A percentile compares a stretch with the other conserved stretches of the same genome.
phyloP scores from a whole-genome alignment of 2,113 vertebrate species.

The Aegithalos caudatus region DNA sequence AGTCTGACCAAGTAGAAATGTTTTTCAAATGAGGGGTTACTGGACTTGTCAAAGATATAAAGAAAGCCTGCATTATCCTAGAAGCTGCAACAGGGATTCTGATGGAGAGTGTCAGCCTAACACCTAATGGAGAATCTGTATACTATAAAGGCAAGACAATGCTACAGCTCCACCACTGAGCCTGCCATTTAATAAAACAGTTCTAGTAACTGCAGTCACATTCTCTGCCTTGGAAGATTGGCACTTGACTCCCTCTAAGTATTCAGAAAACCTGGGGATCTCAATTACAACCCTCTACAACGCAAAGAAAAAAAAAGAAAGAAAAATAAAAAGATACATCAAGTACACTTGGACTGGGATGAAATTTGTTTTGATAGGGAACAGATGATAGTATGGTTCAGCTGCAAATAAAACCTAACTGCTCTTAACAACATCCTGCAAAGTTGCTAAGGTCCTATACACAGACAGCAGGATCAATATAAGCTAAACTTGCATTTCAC shows the following conservation, averaged over 20 bases:
- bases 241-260: background rate
- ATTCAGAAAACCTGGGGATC: background rate
- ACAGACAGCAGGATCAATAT: background rate
- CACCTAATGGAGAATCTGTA: background rate
- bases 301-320: fast-evolving
- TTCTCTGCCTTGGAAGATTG: background rate
- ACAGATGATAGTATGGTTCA: background rate
- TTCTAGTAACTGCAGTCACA: background rate
- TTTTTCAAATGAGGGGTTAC: background rate
- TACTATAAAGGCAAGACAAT: background rate
- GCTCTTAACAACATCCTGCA: background rate
- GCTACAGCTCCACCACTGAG: background rate
- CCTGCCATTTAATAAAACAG: background rate
- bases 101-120: background rate
- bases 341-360: background rate
- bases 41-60: background rate
- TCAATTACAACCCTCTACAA: background rate
- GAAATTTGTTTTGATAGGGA: background rate
- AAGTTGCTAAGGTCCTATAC: background rate
- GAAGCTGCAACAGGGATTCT: background rate
- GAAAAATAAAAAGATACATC: background rate
- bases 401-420: background rate
- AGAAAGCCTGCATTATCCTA: background rate
- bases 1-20: background rate
- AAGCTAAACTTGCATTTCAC: slow-evolving; percentile 24